Evolutionary conservation across 2,888 invertebrate genomes (phyloP).

Genomic region (Drosophila antonietae): DNA sequence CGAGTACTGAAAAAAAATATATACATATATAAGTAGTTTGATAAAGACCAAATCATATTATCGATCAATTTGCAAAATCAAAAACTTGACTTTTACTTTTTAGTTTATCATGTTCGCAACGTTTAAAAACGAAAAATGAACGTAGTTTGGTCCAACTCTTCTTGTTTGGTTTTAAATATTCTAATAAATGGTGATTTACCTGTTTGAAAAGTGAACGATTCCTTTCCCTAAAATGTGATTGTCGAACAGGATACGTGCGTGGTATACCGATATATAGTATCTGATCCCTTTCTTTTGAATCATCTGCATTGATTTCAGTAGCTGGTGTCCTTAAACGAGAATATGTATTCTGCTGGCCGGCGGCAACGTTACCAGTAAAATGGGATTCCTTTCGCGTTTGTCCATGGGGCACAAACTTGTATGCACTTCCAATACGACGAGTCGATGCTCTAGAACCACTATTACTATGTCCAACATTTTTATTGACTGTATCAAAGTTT

Average conservation of each 20-base stretch:
- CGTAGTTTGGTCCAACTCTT: neutral
- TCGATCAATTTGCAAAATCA: too few species aligned
- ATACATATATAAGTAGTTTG: too few species aligned
- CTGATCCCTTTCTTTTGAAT: conserved; percentile 36
- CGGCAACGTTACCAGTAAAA: conserved; percentile 38
- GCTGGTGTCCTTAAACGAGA: conserved; percentile 38
- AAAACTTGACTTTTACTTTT: too few species aligned
- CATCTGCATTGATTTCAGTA: conserved; percentile 19
- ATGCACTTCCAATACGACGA: conserved; percentile 41
- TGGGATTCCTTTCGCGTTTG: conserved; percentile 25
- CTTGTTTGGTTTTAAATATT: neutral
- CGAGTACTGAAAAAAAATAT: conserved; percentile 22
- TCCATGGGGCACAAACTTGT: conserved; percentile 3
- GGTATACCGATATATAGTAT: conserved; percentile 56
- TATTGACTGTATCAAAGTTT: conserved; percentile 29
- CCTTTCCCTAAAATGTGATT: conserved; percentile 82
- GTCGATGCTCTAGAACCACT: conserved; percentile 34
- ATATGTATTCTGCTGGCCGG: conserved; percentile 11
- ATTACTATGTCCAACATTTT: conserved; percentile 16
- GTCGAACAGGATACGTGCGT: conserved; percentile 68
- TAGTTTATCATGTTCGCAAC: too few species aligned
- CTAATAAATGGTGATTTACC: conserved; percentile 55
- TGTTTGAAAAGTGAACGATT: conserved; percentile 81
- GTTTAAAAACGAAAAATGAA: too few species aligned
- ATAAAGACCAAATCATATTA: too few species aligned